These are phyloP conservation scores for Heteronetta atricapilla DNA, from an alignment of 2,113 vertebrate species.

Conservation along the genomic window DNA sequence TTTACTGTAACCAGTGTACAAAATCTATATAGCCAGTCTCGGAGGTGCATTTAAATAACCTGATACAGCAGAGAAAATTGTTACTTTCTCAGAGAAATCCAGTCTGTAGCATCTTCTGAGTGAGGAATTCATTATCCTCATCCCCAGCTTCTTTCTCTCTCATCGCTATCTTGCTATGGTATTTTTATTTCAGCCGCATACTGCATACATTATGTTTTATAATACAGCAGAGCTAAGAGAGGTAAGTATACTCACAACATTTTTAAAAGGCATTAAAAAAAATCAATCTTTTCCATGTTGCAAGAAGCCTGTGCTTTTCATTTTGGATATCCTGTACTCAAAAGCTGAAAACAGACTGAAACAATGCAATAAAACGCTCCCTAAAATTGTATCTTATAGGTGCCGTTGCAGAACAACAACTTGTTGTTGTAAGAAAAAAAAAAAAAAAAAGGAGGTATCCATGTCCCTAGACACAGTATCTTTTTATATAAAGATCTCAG, in stretches of 20 bases:
- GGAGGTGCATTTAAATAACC: neutral
- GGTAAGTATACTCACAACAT: neutral
- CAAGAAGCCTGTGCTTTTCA: neutral
- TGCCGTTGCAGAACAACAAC: neutral
- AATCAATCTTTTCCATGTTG: neutral
- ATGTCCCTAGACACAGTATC: neutral
- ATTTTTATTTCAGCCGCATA: neutral
- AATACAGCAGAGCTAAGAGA: neutral
- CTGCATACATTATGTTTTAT: neutral
- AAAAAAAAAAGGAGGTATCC: neutral
- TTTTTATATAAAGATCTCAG: neutral
- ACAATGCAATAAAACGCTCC: neutral
- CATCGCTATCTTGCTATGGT: neutral
- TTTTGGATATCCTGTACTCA: neutral
- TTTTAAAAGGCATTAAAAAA: neutral
- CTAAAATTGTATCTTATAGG: neutral
- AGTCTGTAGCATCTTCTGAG: neutral
- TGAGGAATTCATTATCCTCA: neutral
- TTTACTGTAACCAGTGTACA: neutral
- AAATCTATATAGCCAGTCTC: neutral
- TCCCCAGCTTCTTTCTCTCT: neutral
- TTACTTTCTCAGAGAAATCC: neutral
- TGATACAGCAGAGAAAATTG: neutral
- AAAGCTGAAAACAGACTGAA: neutral
- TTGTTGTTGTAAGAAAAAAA: neutral